Base-by-base conservation (phyloP, 1,140 invertebrate species). In the Listronotus bonariensis region DNA sequence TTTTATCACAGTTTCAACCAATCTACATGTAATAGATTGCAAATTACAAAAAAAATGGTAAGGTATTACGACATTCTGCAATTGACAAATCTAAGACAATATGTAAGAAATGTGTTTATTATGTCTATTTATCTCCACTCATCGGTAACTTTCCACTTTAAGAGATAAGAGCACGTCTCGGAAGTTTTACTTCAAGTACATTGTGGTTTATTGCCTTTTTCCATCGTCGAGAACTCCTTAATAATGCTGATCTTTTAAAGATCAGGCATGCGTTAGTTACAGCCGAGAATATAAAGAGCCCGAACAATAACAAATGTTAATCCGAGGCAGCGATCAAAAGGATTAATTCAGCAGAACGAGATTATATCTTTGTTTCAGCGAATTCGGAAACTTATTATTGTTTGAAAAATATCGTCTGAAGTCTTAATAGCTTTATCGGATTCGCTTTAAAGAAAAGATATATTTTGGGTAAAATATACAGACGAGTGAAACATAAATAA, bases 211-310 rank as follows among this genome's bases (percentile, higher is more conserved):
- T 72, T 72, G 65, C 66, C 59, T 69, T 72, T 66, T 72, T 68
- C 57, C 38, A 45, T 41, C 48, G 43, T 6, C 18, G 15, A 60
- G 52, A 61, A 66, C 63, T 43, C 48, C 54, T 68, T 68, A 72
- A 72, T 70, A 72, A 67, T 53, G 51, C 65, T 72, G 68, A 72
- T 72, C 70, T 72, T 72, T 72, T 65, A 72, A 72, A 72, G 70
- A 72, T 72, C 68, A 68, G 62, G 55, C 68, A 67, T 70, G 68
- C 69, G 70, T 72, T 72, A 68, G 68, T 68, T 69, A 72, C 68
- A 68, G 68, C 59, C 40, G 61, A 58, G 68, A 70, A 63, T 72
- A 69, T 70, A 70, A 70, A 72, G 60, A 64, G 59, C 56, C 57
- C 36, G 36, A 26, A 70, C 67, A 61, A 67, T 69, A 65, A 68